Percentiles rank a stretch among this genome's conserved stretches.
These are phyloP conservation scores for Tolypeutes matacus DNA, from an alignment of 2,797 vertebrate species.

Conservation along the genomic window DNA sequence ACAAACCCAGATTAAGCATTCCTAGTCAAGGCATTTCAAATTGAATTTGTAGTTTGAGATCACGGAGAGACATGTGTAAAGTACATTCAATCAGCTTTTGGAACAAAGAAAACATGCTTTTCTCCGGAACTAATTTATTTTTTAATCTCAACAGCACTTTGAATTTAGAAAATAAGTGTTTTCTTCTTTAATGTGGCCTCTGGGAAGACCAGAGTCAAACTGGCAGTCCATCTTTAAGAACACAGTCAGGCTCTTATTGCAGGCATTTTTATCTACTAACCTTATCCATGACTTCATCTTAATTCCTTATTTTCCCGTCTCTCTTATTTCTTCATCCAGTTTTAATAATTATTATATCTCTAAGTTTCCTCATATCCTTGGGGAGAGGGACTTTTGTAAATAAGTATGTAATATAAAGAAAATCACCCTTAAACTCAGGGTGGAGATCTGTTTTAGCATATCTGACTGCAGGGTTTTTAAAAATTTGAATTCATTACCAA, in stretches of 20 bases:
- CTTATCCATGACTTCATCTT: neutral
- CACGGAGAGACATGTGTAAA: constrained; percentile 12
- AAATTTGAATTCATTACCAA: neutral
- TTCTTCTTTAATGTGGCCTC: constrained; percentile 14
- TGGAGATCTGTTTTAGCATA: neutral
- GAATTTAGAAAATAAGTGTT: neutral
- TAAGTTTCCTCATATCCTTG: neutral
- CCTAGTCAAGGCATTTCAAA: neutral
- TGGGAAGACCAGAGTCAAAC: constrained; percentile 17
- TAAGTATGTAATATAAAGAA: neutral
- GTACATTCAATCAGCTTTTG: constrained; percentile 50
- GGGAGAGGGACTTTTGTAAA: neutral
- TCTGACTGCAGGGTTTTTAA: neutral
- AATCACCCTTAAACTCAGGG: neutral
- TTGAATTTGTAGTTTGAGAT: neutral
- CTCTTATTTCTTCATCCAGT: neutral
- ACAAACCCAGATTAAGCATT: neutral
- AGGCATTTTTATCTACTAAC: constrained; percentile 31
- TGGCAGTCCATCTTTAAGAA: neutral
- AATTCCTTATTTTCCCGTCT: neutral
- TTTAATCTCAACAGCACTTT: neutral
- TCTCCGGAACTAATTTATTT: neutral
- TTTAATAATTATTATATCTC: constrained; percentile 13
- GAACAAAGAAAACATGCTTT: constrained; percentile 4
- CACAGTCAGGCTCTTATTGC: neutral